A percentile compares a stretch with the other conserved stretches of the same genome.
These are phyloP conservation scores for Muscicapa adusta DNA, from an alignment of 2,113 vertebrate species.

Conservation along the genomic window DNA sequence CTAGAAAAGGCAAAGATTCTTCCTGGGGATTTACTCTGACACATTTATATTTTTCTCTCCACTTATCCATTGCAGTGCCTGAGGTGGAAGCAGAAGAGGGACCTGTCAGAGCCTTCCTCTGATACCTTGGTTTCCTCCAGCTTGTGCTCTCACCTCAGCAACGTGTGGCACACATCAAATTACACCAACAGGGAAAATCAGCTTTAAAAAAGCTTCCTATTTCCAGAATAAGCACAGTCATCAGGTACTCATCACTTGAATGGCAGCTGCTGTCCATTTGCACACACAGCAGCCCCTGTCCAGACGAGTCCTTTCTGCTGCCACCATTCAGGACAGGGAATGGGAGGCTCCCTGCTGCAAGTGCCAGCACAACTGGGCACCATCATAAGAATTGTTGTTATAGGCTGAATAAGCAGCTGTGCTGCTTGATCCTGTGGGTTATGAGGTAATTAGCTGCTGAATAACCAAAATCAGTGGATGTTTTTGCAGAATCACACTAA, in stretches of 20 bases:
- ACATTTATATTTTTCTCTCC: not conserved
- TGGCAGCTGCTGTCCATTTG: not conserved
- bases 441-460: constrained; percentile 28
- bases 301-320: not conserved
- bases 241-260: not conserved
- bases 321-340: not conserved
- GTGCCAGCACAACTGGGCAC: not conserved
- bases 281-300: not conserved
- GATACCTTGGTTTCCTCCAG: not conserved
- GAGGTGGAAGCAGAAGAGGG: not conserved
- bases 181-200: not conserved
- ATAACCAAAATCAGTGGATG: constrained; percentile 37
- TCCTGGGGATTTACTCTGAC: not conserved
- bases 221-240: not conserved
- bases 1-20: not conserved
- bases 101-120: not conserved
- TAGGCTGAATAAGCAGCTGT: not conserved
- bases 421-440: constrained; percentile 1
- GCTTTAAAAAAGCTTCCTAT: not conserved
- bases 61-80: not conserved
- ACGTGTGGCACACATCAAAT: not conserved
- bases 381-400: not conserved
- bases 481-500: constrained; percentile 10
- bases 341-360: not conserved
- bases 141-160: not conserved